Evolutionary conservation across 2,888 invertebrate genomes (phyloP).

Genomic region (Eurois occulta): DNA sequence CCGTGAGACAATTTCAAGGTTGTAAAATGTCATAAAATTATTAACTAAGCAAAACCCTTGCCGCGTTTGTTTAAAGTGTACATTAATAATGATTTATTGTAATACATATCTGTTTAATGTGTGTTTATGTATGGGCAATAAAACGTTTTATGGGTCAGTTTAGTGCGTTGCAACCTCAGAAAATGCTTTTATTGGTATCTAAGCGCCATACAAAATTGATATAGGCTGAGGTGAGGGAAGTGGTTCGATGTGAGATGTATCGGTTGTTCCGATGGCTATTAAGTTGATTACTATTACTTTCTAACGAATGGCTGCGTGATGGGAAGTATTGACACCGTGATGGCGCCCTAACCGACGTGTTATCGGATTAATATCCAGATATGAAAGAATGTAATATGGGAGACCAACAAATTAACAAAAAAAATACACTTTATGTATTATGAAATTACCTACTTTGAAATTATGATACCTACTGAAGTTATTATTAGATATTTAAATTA

Average conservation of each 20-base stretch:
- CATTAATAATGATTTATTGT: conserved; percentile 88
- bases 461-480: too few species aligned
- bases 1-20: conserved; percentile 82
- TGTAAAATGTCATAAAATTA: conserved; percentile 85
- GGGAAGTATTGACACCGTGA: conserved; percentile 33
- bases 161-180: conserved; percentile 84
- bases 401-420: not conserved
- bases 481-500: not conserved
- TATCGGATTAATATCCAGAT: not conserved
- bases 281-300: conserved; percentile 62
- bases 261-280: conserved; percentile 60
- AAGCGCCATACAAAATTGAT: conserved; percentile 81
- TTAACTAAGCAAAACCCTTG: conserved; percentile 83
- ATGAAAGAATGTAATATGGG: not conserved
- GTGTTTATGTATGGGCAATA: conserved; percentile 86
- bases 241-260: conserved; percentile 64
- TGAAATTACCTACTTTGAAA: too few species aligned
- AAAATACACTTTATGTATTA: too few species aligned
- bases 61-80: conserved; percentile 83
- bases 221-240: conserved; percentile 74
- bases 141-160: conserved; percentile 87
- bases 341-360: conserved; percentile 35
- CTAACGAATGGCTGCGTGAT: conserved; percentile 53
- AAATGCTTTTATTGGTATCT: conserved; percentile 86
- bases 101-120: conserved; percentile 86